Percentiles rank a stretch among this genome's conserved stretches.
phyloP scores from a whole-genome alignment of 2,888 invertebrate genomes.

The Taphrorychus bicolor region DNA sequence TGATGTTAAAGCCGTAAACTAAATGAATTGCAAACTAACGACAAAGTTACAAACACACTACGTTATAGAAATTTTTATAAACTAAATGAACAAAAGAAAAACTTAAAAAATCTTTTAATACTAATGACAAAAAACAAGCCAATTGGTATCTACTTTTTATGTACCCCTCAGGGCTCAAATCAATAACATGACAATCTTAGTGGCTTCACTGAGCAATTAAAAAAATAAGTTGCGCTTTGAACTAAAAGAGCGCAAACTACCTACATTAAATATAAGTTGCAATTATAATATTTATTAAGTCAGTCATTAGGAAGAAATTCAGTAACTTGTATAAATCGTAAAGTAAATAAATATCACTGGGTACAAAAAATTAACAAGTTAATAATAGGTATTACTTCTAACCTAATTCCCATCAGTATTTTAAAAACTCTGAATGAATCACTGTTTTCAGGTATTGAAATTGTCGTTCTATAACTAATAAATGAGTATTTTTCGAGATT shows the following conservation, averaged over 20 bases:
- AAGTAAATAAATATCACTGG: conserved; percentile 21
- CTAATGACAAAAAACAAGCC: too few relatives aligned
- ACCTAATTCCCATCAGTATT: background rate
- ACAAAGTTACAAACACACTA: too few relatives aligned
- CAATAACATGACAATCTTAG: too few relatives aligned
- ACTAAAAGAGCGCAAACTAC: conserved; percentile 15
- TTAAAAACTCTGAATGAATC: background rate
- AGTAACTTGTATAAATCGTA: conserved; percentile 15
- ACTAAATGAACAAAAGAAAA: too few relatives aligned
- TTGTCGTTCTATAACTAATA: background rate
- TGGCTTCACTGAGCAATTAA: too few relatives aligned
- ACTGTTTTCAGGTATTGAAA: background rate
- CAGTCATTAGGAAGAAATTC: conserved; percentile 26
- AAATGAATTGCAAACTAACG: too few relatives aligned
- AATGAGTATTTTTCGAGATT: background rate
- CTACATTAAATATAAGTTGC: conserved; percentile 17
- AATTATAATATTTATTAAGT: conserved; percentile 20
- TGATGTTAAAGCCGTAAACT: too few relatives aligned
- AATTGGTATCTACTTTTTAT: too few relatives aligned
- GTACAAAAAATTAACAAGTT: conserved; percentile 6
- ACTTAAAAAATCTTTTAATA: too few relatives aligned
- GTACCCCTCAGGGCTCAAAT: too few relatives aligned
- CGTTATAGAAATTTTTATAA: too few relatives aligned
- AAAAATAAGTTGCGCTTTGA: too few relatives aligned
- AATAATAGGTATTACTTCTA: background rate